phyloP scores from a whole-genome alignment of 1,140 invertebrate genomes.

The Drosophila pruinosa region DNA sequence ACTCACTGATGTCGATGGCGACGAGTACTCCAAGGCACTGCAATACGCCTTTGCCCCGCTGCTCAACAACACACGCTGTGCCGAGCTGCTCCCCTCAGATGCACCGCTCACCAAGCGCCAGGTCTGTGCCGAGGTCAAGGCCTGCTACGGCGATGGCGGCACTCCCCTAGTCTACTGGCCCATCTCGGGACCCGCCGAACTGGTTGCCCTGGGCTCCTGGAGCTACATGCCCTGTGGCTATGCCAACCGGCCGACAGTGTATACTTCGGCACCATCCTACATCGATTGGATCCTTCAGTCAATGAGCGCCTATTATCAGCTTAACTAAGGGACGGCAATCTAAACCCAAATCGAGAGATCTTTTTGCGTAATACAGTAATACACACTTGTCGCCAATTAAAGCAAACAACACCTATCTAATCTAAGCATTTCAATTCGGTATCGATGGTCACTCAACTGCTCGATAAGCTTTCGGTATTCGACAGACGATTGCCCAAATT shows the following conservation, averaged over 20 bases:
- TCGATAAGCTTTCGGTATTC: slow-evolving; percentile 18
- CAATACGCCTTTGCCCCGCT: slow-evolving; percentile 70
- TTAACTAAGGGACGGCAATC: slow-evolving; percentile 46
- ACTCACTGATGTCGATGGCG: slow-evolving; percentile 70
- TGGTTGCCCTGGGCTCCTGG: slow-evolving; percentile 89
- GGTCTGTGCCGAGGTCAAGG: slow-evolving; percentile 85
- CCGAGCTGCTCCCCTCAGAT: slow-evolving; percentile 51
- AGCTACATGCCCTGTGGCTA: slow-evolving; percentile 88
- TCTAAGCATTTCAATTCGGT: slow-evolving; percentile 7
- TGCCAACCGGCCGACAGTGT: slow-evolving; percentile 87
- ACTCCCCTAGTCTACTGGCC: slow-evolving; percentile 85
- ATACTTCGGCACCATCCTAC: slow-evolving; percentile 86
- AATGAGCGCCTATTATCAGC: slow-evolving; percentile 69
- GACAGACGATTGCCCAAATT: slow-evolving; percentile 7
- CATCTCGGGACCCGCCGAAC: slow-evolving; percentile 52
- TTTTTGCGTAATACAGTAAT: slow-evolving; percentile 66
- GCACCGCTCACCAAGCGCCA: slow-evolving; percentile 79
- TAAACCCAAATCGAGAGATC: slow-evolving; percentile 6
- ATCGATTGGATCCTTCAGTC: slow-evolving; percentile 86
- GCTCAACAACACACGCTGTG: slow-evolving; percentile 46
- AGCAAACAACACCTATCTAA: slow-evolving; percentile 32
- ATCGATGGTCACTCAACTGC: slow-evolving; percentile 22
- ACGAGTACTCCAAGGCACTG: slow-evolving; percentile 75
- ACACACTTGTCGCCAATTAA: slow-evolving; percentile 33
- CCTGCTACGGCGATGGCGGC: slow-evolving; percentile 88